Conservation (phyloP, 2,113 vertebrate species). For the Rhegmatorhina hoffmannsi region DNA sequence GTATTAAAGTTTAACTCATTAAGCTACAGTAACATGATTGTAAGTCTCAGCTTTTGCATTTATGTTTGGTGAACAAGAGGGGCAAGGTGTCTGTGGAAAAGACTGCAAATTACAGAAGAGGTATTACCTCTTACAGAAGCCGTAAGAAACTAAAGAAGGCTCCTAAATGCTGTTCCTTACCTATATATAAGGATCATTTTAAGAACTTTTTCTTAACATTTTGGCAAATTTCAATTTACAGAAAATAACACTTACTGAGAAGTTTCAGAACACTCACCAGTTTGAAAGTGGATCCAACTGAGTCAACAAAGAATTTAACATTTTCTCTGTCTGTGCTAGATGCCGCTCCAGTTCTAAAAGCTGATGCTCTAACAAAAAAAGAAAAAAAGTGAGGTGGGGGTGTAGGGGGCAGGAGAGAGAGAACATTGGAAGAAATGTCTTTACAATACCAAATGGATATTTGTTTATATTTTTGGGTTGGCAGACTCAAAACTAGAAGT, state of each 20-base stretch:
- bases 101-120: not conserved
- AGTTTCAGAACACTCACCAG: conserved; percentile 77
- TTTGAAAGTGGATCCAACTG: conserved; percentile 90
- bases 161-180: not conserved
- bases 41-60: not conserved
- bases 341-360: conserved; percentile 87
- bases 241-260: not conserved
- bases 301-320: conserved; percentile 90
- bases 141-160: not conserved
- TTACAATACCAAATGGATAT: not conserved
- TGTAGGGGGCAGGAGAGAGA: not conserved
- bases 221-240: not conserved
- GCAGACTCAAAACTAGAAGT: not conserved
- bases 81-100: not conserved
- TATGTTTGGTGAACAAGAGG: not conserved
- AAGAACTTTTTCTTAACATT: not conserved
- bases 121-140: not conserved
- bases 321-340: conserved; percentile 87
- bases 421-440: not conserved
- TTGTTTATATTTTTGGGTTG: not conserved
- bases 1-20: not conserved
- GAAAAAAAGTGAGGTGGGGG: accelerated
- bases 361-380: conserved; percentile 80
- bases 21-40: not conserved
- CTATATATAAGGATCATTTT: not conserved